Evolutionary conservation across 2,113 vertebrate genomes (phyloP).

Genomic region (Zosterops lateralis): DNA sequence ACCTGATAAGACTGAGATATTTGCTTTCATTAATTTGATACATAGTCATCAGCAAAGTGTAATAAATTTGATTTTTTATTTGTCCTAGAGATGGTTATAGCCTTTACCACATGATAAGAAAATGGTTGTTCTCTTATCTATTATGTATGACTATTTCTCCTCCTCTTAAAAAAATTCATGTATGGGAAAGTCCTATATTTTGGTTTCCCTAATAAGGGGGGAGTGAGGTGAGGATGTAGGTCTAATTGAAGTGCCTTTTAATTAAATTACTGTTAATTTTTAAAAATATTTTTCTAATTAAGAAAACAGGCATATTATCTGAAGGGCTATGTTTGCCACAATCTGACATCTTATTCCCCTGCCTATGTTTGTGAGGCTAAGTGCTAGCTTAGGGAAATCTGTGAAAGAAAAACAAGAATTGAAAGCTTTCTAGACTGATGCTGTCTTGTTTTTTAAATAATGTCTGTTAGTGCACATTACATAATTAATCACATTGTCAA

Average conservation of each 20-base stretch:
- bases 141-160: neutral
- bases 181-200: neutral
- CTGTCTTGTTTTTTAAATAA: neutral
- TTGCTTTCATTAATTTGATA: neutral
- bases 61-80: neutral
- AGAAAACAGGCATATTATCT: neutral
- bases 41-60: neutral
- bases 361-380: neutral
- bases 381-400: neutral
- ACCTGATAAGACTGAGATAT: neutral
- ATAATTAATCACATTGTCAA: neutral
- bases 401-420: neutral
- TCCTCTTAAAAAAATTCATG: neutral
- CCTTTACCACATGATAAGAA: neutral
- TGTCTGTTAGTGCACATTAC: neutral
- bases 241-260: neutral
- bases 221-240: fast-evolving
- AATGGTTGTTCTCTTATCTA: neutral
- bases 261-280: neutral
- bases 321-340: neutral
- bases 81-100: neutral
- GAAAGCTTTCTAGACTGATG: neutral
- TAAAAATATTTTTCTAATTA: neutral
- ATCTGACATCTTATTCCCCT: neutral
- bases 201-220: neutral